Evolutionary conservation across 2,113 vertebrate species (phyloP), one percentile per base, ranked within the genome.

Genomic region (Pluvianellus socialis): DNA sequence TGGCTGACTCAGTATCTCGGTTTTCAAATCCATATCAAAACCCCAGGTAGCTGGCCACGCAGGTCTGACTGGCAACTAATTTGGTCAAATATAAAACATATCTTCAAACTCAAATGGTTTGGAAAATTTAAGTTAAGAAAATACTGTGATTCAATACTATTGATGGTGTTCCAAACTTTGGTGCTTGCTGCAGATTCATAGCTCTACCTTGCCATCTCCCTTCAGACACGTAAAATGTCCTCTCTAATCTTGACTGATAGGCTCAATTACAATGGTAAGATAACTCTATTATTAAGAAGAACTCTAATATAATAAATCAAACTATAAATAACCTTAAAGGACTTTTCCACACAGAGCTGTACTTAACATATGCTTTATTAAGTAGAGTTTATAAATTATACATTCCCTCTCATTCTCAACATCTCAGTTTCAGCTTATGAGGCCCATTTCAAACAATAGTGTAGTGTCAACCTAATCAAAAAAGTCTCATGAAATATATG

Each of bases 271-370:
- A 94, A 74, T 97, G 94, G 95, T 98, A 98, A 96, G 97, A 98
- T 97, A 98, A 98, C 97, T 97, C 96, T 96, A 94, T 97, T 97
- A 97, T 97, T 97, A 97, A 96, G 92, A 97, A 96, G 96, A 96
- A 91, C 82, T 94, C 87, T 95, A 96, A 96, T 95, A 96, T 83
- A 98, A 98, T 98, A 97, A 96, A 98, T 98, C 96, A 97, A 97
- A 91, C 95, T 97, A 98, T 98, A 98, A 98, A 98, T 98, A 98
- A 97, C 97, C 82, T 95, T 95, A 96, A 86, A 97, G 88, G 94
- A 87, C 73, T 94, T 96, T 94, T 97, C 73, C 88, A 95, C 89
- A 97, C 76, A 94, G 84, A 92, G 52, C 92, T 95, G 55, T 96
- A 82, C 79, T 97, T 97, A 96, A 96, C 85, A 87, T 96, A 96